phyloP scores from a whole-genome alignment of 1,140 invertebrate species.

The Rhyzopertha dominica region DNA sequence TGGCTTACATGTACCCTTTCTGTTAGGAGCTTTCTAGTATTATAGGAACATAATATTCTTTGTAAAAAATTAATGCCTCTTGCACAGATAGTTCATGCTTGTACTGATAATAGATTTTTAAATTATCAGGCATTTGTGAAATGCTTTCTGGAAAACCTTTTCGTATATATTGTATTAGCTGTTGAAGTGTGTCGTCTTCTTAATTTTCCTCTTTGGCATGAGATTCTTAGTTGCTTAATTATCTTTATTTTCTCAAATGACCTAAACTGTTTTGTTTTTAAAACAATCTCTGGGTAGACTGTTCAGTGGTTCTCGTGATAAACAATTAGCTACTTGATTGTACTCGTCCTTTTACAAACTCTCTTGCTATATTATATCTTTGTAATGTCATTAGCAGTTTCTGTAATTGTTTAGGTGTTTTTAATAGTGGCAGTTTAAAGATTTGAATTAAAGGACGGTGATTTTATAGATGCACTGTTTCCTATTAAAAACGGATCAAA shows the following conservation, averaged over 20 bases:
- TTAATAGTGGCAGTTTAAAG: conserved; percentile 6
- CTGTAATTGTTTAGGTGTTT: conserved; percentile 15
- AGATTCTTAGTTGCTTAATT: too few relatives aligned
- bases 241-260: too few relatives aligned
- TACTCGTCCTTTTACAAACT: too few relatives aligned
- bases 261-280: too few relatives aligned
- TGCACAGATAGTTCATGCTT: conserved; percentile 30
- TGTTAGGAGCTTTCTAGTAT: conserved; percentile 22
- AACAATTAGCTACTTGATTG: too few relatives aligned
- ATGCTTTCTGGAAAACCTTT: conserved; percentile 32
- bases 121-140: conserved; percentile 10
- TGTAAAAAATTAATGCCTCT: conserved; percentile 5
- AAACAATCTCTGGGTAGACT: too few relatives aligned
- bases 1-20: conserved; percentile 14
- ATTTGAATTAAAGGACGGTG: conserved; percentile 4
- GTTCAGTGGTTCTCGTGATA: too few relatives aligned
- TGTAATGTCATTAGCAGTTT: conserved; percentile 19
- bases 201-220: too few relatives aligned
- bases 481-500: conserved; percentile 10
- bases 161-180: too few relatives aligned
- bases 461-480: conserved; percentile 5
- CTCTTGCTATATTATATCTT: too few relatives aligned
- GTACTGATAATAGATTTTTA: conserved; percentile 24
- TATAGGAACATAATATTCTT: conserved; percentile 29
- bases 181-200: too few relatives aligned